Base-by-base conservation (phyloP, 1,140 invertebrate species). In the Drosophila arawakana region DNA sequence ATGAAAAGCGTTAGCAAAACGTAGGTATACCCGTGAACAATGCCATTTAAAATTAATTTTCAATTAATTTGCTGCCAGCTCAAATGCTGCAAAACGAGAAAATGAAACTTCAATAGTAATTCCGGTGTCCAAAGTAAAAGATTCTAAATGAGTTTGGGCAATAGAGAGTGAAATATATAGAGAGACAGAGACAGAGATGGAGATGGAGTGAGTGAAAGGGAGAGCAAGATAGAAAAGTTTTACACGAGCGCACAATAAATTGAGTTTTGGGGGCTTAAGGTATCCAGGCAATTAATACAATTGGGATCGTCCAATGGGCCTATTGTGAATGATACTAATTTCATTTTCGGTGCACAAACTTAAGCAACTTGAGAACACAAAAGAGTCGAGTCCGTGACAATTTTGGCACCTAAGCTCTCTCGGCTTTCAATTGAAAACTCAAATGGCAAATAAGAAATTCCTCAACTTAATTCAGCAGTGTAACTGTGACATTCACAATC, bases 1-100 rank as follows among this genome's bases (percentile, higher is more conserved):
- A 15, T 30, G 25, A 34, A 46, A 25, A 60, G 63, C 46, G 21
- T 65, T 39, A 43, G 43, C 41, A 47, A 52, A 39, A 47, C 55
- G 68, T 57, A 61, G 63, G 76, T 72, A 67, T 80, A 73, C 77
- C 55, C 63, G 78, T 76, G 54, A 85, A 88, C 79, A 85, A 79
- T 80, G 83, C 66, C 66, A 88, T 88, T 82, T 83, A 83, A 88
- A 86, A 86, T 86, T 86, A 86, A 86, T 88, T 83, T 88, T 88
- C 80, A 86, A 86, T 86, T 86, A 88, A 82, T 80, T 88, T 73
- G 78, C 72, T 65, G 57, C 13, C 58, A 54, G 47, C 60, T 50
- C 35, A 37, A 15, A 15, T 35, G 34, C 21, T 37, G 50, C 44
- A 58, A 11, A 15, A n/a, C 34, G 30, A 41, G 9, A 15, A 44